Conservation (phyloP, 1,140 invertebrate genomes). For the Araneus ventricosus region DNA sequence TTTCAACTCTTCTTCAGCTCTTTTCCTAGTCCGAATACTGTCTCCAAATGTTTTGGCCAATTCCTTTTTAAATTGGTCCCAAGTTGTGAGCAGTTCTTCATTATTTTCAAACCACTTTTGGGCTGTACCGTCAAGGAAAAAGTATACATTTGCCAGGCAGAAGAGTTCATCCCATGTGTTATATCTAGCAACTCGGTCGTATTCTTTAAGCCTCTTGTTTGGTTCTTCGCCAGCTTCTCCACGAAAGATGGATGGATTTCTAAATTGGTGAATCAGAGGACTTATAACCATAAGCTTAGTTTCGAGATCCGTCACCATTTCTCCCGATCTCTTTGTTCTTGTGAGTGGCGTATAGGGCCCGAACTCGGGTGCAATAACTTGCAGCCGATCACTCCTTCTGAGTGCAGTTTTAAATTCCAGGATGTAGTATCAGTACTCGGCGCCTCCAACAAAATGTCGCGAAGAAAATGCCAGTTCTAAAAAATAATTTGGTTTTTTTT, state of each 20-base stretch:
- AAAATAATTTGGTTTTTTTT: too few species aligned
- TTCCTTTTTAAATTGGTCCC: neutral
- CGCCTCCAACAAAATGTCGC: too few species aligned
- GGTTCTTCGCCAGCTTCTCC: neutral
- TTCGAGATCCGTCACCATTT: neutral
- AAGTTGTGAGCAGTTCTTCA: neutral
- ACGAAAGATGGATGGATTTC: neutral
- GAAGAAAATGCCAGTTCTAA: too few species aligned
- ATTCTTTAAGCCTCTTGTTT: neutral
- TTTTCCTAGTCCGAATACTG: too few species aligned
- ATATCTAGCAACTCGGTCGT: neutral
- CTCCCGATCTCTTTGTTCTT: neutral
- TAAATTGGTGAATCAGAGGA: neutral
- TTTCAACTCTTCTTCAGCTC: neutral
- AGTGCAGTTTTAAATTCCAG: too few species aligned
- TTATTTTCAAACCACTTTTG: neutral
- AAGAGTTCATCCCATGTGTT: too few species aligned
- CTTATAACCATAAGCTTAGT: neutral
- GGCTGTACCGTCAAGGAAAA: neutral
- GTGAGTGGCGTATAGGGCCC: neutral
- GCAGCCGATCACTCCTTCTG: too few species aligned
- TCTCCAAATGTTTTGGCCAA: neutral
- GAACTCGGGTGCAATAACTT: neutral
- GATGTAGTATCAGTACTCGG: too few species aligned
- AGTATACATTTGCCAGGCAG: conserved; percentile 14